These are phyloP conservation scores for Cotesia vestalis DNA, from an alignment of 1,140 invertebrate genomes.

Conservation along the genomic window DNA sequence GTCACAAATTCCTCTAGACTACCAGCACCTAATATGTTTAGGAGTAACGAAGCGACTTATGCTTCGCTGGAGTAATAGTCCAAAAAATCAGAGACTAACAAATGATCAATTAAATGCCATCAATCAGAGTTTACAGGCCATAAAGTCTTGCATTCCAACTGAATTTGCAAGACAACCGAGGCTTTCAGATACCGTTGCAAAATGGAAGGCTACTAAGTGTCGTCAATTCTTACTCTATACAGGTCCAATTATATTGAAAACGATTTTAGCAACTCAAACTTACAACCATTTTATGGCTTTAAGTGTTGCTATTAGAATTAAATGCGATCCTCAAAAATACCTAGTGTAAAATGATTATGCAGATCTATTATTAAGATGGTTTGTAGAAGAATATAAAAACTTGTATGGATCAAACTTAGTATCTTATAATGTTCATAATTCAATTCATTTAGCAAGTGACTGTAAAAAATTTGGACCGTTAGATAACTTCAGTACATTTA, in stretches of 20 bases:
- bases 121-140: neutral
- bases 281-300: constrained; percentile 28
- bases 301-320: constrained; percentile 23
- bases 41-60: constrained; percentile 14
- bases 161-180: constrained; percentile 37
- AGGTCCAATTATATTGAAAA: constrained; percentile 34
- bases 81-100: neutral
- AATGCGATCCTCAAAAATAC: constrained; percentile 39
- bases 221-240: constrained; percentile 43
- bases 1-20: constrained; percentile 44
- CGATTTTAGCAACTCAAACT: constrained; percentile 24
- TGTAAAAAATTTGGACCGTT: constrained; percentile 15
- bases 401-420: constrained; percentile 29
- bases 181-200: constrained; percentile 24
- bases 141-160: constrained; percentile 23
- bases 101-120: neutral
- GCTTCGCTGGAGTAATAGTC: neutral
- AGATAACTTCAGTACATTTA: constrained; percentile 31
- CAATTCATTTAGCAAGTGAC: constrained; percentile 32
- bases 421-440: constrained; percentile 33
- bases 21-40: constrained; percentile 42
- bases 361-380: constrained; percentile 21
- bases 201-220: constrained; percentile 42
- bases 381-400: constrained; percentile 22
- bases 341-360: constrained; percentile 27